A percentile compares a stretch with the other conserved stretches of the same genome.
phyloP scores from a whole-genome alignment of 2,888 invertebrate genomes.

The Rhynchonema sp. region DNA sequence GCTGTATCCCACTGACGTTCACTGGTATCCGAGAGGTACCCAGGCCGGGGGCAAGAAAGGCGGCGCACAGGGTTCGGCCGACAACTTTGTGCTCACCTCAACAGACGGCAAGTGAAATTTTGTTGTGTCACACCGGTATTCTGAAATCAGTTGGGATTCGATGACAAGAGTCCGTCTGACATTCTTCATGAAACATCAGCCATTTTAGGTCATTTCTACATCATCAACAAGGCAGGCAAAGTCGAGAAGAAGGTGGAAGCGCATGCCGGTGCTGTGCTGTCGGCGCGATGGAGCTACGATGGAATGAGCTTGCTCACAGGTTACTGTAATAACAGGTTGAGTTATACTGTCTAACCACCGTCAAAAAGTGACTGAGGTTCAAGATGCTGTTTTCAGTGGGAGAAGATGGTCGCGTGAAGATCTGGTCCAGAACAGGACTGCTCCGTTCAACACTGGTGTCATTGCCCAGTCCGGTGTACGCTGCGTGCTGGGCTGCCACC shows the following conservation, averaged over 20 bases:
- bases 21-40: slow-evolving; percentile 52
- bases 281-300: slow-evolving; percentile 80
- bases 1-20: slow-evolving; percentile 69
- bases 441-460: slow-evolving; percentile 69
- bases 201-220: slow-evolving; percentile 51
- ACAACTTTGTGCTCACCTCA: slow-evolving; percentile 62
- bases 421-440: slow-evolving; percentile 83
- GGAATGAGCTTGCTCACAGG: slow-evolving; percentile 70
- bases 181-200: background rate
- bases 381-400: too few relatives aligned
- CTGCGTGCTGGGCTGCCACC: slow-evolving; percentile 7
- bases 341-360: background rate
- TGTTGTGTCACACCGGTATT: background rate
- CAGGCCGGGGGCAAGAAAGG: slow-evolving; percentile 25
- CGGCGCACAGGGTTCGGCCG: slow-evolving; percentile 37
- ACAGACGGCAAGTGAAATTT: slow-evolving; percentile 51
- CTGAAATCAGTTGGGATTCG: too few relatives aligned
- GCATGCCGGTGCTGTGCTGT: slow-evolving; percentile 61
- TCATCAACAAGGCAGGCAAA: slow-evolving; percentile 67
- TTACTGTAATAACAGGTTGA: background rate
- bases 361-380: too few relatives aligned
- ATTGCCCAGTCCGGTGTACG: slow-evolving; percentile 14
- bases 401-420: slow-evolving; percentile 85
- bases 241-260: slow-evolving; percentile 80
- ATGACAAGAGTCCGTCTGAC: too few relatives aligned